Evolutionary conservation across 2,888 invertebrate species (phyloP).

Genomic region (Margaritifera margaritifera): DNA sequence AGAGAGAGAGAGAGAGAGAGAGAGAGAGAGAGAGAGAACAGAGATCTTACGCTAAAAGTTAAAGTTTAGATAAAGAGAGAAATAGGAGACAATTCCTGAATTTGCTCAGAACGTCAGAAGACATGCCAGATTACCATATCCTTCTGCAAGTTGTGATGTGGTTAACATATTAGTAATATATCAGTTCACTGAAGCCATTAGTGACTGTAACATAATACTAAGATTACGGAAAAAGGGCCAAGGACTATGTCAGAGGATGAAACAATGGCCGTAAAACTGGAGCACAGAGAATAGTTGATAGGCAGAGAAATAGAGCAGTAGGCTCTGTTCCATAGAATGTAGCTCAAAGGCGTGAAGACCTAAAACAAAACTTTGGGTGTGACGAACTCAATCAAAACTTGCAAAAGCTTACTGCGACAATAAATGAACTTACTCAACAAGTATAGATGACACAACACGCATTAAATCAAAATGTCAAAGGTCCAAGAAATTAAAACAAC

Average conservation of each 20-base stretch:
- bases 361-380: too few species aligned
- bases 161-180: too few species aligned
- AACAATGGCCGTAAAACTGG: slow-evolving; percentile 21
- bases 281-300: slow-evolving; percentile 23
- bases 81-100: slow-evolving; percentile 32
- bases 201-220: slow-evolving; percentile 28
- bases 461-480: too few species aligned
- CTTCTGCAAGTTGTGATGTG: background rate
- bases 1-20: too few species aligned
- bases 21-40: too few species aligned
- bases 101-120: slow-evolving; percentile 32
- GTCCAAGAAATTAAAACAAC: too few species aligned
- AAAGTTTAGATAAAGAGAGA: slow-evolving; percentile 13
- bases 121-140: slow-evolving; percentile 30
- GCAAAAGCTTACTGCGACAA: too few species aligned
- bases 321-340: too few species aligned
- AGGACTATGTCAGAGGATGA: slow-evolving; percentile 25
- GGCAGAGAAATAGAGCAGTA: background rate
- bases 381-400: too few species aligned
- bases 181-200: slow-evolving; percentile 15
- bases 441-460: too few species aligned
- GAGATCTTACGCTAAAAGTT: slow-evolving; percentile 26
- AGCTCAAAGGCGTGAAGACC: too few species aligned
- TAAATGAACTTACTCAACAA: too few species aligned
- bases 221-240: slow-evolving; percentile 20